Conservation (phyloP, 2,113 vertebrate species). For the Podarcis muralis region DNA sequence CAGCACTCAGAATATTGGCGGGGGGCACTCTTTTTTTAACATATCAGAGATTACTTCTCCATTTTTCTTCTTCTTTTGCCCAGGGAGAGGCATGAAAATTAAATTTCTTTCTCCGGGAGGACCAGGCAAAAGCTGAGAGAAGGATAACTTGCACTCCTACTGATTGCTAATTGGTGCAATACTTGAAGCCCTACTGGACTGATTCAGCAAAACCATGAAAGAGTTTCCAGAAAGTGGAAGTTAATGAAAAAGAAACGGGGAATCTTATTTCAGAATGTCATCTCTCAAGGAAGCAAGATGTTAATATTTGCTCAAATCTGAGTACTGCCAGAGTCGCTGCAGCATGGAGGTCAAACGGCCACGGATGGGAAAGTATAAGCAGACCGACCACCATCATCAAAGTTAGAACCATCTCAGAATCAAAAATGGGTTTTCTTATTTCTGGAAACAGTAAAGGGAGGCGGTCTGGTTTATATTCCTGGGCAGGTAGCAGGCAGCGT, state of each 20-base stretch:
- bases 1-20: conserved; percentile 9
- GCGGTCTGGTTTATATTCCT: not conserved
- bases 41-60: conserved; percentile 26
- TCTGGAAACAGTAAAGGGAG: no score
- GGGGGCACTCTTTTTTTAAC: not conserved
- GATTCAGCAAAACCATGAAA: conserved; percentile 24
- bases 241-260: not conserved
- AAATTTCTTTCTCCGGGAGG: conserved; percentile 20
- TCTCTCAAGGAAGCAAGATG: conserved; percentile 8
- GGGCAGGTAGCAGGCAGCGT: not conserved
- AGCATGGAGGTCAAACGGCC: not conserved
- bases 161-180: conserved; percentile 27
- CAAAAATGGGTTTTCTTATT: no score
- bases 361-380: not conserved
- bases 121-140: conserved; percentile 35
- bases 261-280: conserved; percentile 29
- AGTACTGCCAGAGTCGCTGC: not conserved
- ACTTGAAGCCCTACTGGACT: not conserved
- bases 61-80: not conserved
- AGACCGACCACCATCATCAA: not conserved
- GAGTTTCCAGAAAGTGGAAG: conserved; percentile 13
- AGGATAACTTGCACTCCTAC: conserved; percentile 13
- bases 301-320: conserved; percentile 33
- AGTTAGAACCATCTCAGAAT: not conserved
- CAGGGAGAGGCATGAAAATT: conserved; percentile 24